phyloP scores from a whole-genome alignment of 2,797 vertebrate species.

The Erithacus rubecula region DNA sequence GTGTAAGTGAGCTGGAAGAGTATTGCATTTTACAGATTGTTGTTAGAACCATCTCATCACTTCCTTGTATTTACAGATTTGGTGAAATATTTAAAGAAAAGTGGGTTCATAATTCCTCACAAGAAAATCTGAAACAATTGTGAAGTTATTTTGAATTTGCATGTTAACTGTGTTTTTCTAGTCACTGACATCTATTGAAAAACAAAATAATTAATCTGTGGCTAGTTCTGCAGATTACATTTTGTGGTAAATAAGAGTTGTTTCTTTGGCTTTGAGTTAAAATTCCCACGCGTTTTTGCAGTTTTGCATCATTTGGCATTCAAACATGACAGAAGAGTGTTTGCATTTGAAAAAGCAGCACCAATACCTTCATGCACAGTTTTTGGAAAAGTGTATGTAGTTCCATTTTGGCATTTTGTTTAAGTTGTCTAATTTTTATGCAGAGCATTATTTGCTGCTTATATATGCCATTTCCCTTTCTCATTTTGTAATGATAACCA shows the following conservation, averaged over 20 bases:
- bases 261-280: background rate
- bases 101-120: accelerated
- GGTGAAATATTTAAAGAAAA: background rate
- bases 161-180: background rate
- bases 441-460: background rate
- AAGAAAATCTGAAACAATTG: background rate
- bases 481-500: background rate
- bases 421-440: background rate
- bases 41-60: background rate
- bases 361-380: background rate
- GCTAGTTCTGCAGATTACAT: background rate
- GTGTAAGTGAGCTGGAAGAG: background rate
- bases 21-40: background rate
- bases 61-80: background rate
- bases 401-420: background rate
- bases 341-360: background rate
- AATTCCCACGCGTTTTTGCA: background rate
- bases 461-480: background rate
- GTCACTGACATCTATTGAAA: background rate
- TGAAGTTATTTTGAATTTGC: background rate
- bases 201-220: background rate
- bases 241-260: background rate
- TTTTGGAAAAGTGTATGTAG: background rate
- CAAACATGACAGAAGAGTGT: background rate
- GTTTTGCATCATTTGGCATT: background rate